phyloP scores from a whole-genome alignment of 2,797 vertebrate genomes.

The Dryobates pubescens region DNA sequence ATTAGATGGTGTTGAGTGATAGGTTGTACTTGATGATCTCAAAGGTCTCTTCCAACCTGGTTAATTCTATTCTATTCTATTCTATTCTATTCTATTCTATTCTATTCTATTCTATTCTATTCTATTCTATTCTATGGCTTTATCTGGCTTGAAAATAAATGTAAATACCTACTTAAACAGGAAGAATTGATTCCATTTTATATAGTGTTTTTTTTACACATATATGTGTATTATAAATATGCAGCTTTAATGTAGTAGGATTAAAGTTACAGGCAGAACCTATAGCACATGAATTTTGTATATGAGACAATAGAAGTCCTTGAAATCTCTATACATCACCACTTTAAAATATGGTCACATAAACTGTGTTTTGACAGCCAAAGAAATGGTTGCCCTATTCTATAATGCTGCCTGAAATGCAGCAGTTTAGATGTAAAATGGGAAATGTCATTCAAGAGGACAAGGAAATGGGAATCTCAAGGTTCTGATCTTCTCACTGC shows the following conservation, averaged over 20 bases:
- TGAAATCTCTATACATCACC: neutral
- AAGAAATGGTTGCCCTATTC: neutral
- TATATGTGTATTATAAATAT: neutral
- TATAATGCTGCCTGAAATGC: neutral
- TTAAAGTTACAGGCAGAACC: neutral
- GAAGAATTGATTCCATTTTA: neutral
- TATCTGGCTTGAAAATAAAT: neutral
- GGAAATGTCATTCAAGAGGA: slow-evolving; percentile 13
- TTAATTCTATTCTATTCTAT: too few species aligned
- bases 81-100: too few species aligned
- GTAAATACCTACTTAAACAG: neutral
- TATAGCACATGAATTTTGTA: neutral
- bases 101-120: too few species aligned
- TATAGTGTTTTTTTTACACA: too few species aligned
- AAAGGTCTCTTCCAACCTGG: too few species aligned
- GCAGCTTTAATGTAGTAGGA: neutral
- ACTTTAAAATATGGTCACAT: neutral
- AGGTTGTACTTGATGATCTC: too few species aligned
- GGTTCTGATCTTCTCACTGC: neutral
- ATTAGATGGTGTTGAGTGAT: too few species aligned
- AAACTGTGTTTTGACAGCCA: neutral
- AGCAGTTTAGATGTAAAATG: neutral
- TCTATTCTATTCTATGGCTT: too few species aligned
- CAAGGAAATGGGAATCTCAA: neutral
- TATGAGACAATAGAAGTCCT: neutral